Base-by-base conservation (phyloP, 2,797 vertebrate species). In the Botia kubotai region DNA sequence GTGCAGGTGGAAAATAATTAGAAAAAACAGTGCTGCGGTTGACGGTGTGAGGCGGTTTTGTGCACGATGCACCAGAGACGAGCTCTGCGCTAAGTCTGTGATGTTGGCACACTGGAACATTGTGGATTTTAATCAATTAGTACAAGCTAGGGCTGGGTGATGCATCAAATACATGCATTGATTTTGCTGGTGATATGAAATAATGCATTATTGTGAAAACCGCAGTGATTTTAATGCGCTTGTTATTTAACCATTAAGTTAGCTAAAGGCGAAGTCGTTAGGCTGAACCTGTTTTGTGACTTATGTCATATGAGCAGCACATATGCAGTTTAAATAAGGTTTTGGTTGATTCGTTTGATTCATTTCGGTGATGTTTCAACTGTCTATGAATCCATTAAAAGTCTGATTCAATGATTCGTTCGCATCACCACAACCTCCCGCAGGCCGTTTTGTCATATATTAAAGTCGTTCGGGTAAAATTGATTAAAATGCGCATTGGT, bases 1-100 rank as follows among this genome's bases (percentile, higher is more conserved):
- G n/a, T 1, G n/a, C 55, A 23, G 67, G 39, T 62, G 76, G 76
- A 78, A 50, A 70, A 70, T 62, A 62, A 52, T 60, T 39, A 77
- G 5, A 29, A 60, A 6, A 65, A 21, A 67, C 43, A 43, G 16
- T 11, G 43, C 16, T 0, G 0, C 39, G 43, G 21, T 26, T 26
- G 14, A 11, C 17, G 10, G 21, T 0, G 5, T 16, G 43, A 62
- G 17, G 6, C 50, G 50, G 23, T 14, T 69, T 68, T 63, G 4
- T 60, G 66, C 23, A 52, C 48, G 66, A 68, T 23, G 16, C 11
- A 43, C 16, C 21, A 58, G 16, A 76, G 29, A 66, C 3, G 55
- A 17, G 23, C 52, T 72, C 2, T 60, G 21, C 19, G 17, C 39
- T 43, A 23, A 14, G 8, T 39, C 26, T 55, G 39, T 43, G 39